Conservation (phyloP, 2,113 vertebrate species). For the Pongo pygmaeus region DNA sequence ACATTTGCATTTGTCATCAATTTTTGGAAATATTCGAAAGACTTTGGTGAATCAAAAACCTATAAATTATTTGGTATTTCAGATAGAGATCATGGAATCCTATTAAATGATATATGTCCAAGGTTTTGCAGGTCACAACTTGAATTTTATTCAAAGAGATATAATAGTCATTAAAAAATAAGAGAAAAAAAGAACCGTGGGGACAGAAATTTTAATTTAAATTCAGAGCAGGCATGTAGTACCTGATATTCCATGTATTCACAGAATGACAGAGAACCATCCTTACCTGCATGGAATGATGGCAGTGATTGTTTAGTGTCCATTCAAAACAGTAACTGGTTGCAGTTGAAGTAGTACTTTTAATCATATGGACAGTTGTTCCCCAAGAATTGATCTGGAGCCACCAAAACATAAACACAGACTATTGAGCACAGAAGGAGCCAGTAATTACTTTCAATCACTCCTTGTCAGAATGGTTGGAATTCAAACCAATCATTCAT, state of each 20-base stretch:
- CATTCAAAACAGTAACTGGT: not conserved
- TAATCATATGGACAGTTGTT: constrained; percentile 51
- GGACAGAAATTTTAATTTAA: constrained; percentile 27
- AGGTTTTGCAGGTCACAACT: not conserved
- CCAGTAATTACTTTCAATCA: constrained; percentile 35
- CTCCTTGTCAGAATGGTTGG: constrained; percentile 29
- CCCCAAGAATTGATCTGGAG: not conserved
- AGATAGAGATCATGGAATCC: not conserved
- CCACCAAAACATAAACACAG: constrained; percentile 33
- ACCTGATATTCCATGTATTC: not conserved
- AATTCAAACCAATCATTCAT: constrained; percentile 29
- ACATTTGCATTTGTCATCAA: not conserved
- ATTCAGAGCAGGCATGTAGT: not conserved
- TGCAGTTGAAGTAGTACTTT: constrained; percentile 32
- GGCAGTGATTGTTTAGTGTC: not conserved
- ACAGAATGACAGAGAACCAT: not conserved
- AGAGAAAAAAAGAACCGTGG: not conserved
- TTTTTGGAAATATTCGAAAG: not conserved
- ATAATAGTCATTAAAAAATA: constrained; percentile 17
- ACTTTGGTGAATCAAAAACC: not conserved
- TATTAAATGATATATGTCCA: not conserved
- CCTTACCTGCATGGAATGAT: constrained; percentile 2
- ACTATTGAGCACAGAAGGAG: constrained; percentile 6
- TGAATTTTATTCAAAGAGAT: constrained; percentile 27
- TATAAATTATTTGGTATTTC: not conserved